A percentile compares a stretch with the other conserved stretches of the same genome.
phyloP scores from a whole-genome alignment of 2,888 invertebrate genomes.

The Torymus aiolomorphi region DNA sequence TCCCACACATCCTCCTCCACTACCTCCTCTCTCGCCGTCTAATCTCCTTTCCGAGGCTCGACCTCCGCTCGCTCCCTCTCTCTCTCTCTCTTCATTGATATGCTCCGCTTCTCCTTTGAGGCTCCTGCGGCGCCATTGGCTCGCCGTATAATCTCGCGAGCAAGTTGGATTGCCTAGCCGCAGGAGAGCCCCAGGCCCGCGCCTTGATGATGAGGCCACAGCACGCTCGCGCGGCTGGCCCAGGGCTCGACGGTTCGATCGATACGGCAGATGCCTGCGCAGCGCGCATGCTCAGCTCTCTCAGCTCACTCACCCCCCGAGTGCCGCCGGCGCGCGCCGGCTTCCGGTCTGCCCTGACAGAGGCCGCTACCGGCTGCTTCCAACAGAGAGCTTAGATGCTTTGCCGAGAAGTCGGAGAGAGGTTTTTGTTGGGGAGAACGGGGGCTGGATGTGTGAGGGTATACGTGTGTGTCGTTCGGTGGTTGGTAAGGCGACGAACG shows the following conservation, averaged over 20 bases:
- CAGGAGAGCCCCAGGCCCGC: conserved; percentile 63
- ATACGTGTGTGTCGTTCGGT: too few species aligned
- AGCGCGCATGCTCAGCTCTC: conserved; percentile 69
- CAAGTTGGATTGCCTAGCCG: conserved; percentile 74
- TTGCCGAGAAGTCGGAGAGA: too few species aligned
- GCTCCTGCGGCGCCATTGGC: conserved; percentile 53
- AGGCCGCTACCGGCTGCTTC: conserved; percentile 66
- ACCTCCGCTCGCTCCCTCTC: not conserved
- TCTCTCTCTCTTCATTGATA: conserved; percentile 23
- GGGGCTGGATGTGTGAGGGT: too few species aligned
- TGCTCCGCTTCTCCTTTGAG: conserved; percentile 18
- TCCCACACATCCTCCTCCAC: too few species aligned
- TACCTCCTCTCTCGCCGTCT: not conserved
- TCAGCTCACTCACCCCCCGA: conserved; percentile 28
- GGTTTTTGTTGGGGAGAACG: too few species aligned
- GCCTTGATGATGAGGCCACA: too few species aligned
- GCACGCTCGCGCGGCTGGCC: not conserved
- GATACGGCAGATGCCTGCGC: conserved; percentile 74
- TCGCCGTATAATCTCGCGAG: conserved; percentile 69
- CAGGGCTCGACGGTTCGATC: conserved; percentile 65
- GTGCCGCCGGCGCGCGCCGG: conserved; percentile 2
- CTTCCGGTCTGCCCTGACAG: conserved; percentile 59
- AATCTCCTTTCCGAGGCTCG: conserved; percentile 40
- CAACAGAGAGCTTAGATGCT: too few species aligned
- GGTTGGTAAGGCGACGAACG: too few species aligned